Evolutionary conservation across 2,797 vertebrate genomes (phyloP).

Genomic region (Cyclura pinguis): DNA sequence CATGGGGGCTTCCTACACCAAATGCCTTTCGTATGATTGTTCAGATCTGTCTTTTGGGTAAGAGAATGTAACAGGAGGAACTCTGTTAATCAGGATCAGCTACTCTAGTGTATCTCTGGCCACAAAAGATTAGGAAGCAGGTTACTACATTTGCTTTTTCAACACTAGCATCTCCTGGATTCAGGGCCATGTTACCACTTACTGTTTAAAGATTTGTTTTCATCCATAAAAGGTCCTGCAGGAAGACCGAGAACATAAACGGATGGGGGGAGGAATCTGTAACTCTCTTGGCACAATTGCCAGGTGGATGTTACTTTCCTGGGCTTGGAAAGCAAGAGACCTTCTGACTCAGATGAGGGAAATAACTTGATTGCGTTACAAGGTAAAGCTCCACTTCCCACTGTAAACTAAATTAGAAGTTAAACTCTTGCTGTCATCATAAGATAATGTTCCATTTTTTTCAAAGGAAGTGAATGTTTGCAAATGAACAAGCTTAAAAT

Average conservation of each 20-base stretch:
- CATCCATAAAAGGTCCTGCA: not conserved
- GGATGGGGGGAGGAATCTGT: too few species aligned
- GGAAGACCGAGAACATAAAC: not conserved
- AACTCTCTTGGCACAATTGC: slow-evolving; percentile 25
- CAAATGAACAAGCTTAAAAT: slow-evolving; percentile 47
- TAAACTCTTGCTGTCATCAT: slow-evolving; percentile 36
- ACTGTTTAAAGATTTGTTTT: not conserved
- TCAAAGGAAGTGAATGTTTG: slow-evolving; percentile 23
- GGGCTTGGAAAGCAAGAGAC: not conserved
- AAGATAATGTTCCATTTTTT: not conserved
- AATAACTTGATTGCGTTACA: slow-evolving; percentile 46
- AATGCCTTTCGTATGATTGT: not conserved
- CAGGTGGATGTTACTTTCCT: slow-evolving; percentile 30
- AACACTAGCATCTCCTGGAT: not conserved
- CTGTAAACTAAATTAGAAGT: not conserved
- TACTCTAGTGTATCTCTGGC: not conserved
- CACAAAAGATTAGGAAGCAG: not conserved
- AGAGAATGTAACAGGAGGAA: not conserved
- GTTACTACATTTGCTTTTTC: not conserved
- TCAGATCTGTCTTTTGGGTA: not conserved
- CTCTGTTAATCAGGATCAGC: not conserved
- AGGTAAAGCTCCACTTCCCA: slow-evolving; percentile 23
- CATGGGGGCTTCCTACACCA: not conserved
- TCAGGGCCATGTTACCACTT: not conserved
- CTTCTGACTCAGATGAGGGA: not conserved